Base-by-base conservation (phyloP, 2,113 vertebrate species). In the Mormoops blainvillei region DNA sequence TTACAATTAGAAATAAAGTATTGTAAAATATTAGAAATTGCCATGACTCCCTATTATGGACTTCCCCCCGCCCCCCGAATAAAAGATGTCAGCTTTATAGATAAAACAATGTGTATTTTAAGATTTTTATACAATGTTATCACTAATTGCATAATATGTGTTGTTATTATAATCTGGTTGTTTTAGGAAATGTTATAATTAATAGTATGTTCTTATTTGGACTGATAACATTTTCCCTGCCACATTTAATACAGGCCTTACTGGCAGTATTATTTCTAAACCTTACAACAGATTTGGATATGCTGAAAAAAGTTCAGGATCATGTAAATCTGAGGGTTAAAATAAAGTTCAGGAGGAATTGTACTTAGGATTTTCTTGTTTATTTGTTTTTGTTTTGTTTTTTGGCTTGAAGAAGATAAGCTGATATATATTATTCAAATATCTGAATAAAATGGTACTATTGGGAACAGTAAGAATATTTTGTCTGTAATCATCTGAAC, bases 181-280 rank as follows among this genome's bases (percentile, higher is more conserved):
- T 45, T 95, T 96, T 33, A 56, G 71, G 24, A 94, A 91, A 87
- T 85, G 92, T 95, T 90, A 58, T 71, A 76, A 74, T 68, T 94
- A 84, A 70, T 71, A 61, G 4, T 65, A 91, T 54, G 56, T 77
- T 67, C 52, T 95, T 96, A 73, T 91, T 83, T 89, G 18, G 28
- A 71, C 82, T 65, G 36, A 89, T 54, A 76, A 50, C 19, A 22
- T 71, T 74, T 85, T 91, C 7, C 9, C 9, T 85, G 7, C 2
- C n/a, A 43, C 4, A 36, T 65, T 65, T 91, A 95, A 71, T 80
- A 38, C 12, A 80, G 19, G 83, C 95, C 97, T 89, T 92, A 86
- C 73, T 65, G n/a, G 70, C 2, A 50, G 11, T 38, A 54, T 54
- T 77, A 36, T 45, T 89, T 93, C 41, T 56, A 78, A 94, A 87